Conservation (phyloP, 2,113 vertebrate species). For the Origma solitaria region DNA sequence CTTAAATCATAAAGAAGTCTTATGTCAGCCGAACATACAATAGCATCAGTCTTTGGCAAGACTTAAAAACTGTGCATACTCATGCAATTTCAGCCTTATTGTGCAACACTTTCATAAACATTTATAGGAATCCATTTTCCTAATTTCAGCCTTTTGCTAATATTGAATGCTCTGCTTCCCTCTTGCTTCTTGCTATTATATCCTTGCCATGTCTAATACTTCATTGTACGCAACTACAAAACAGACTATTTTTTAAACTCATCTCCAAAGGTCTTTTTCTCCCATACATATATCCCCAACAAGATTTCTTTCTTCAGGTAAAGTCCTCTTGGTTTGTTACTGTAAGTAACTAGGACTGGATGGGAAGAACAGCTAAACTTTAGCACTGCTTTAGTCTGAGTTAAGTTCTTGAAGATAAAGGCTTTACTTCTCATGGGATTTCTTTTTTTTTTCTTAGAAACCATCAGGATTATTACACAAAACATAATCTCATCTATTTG, state of each 20-base stretch:
- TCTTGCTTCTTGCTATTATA: neutral
- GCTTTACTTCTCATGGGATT: neutral
- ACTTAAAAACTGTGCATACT: neutral
- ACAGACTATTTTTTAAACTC: neutral
- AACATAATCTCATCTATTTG: neutral
- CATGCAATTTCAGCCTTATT: neutral
- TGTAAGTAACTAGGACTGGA: neutral
- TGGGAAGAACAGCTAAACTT: neutral
- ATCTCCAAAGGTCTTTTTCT: neutral
- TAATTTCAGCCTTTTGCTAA: neutral
- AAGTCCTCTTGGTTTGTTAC: neutral
- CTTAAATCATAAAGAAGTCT: neutral
- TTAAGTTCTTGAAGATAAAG: neutral
- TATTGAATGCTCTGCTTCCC: neutral
- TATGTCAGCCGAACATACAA: neutral
- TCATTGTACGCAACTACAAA: neutral
- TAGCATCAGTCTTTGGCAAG: neutral
- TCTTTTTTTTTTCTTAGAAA: neutral
- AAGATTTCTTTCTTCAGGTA: neutral
- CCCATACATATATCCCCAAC: neutral
- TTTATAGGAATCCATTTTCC: neutral
- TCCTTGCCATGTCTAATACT: neutral
- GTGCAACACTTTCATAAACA: neutral
- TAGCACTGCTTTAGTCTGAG: neutral
- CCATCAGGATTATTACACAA: neutral